phyloP scores from a whole-genome alignment of 2,113 vertebrate genomes.

The Eurypyga helias region DNA sequence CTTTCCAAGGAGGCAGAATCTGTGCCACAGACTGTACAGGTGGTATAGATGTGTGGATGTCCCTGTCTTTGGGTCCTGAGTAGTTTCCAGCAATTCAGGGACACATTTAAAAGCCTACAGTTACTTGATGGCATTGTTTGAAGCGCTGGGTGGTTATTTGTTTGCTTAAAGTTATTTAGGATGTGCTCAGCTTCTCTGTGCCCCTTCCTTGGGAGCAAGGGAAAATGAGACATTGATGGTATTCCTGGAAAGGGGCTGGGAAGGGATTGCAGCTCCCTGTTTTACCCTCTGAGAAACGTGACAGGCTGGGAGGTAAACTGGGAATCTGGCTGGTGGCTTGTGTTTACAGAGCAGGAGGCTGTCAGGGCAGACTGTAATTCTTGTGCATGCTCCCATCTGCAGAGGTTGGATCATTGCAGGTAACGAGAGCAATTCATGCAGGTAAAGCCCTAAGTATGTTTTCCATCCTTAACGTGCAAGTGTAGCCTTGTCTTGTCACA shows the following conservation, averaged over 20 bases:
- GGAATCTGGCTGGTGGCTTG: background rate
- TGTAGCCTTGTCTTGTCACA: background rate
- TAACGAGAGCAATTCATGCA: too few species aligned
- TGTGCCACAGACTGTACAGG: background rate
- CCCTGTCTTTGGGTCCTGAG: background rate
- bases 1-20: background rate
- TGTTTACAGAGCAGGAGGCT: background rate
- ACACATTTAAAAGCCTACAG: accelerated
- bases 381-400: background rate
- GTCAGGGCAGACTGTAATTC: background rate
- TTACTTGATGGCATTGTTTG: background rate
- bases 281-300: background rate
- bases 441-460: background rate
- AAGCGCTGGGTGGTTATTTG: background rate
- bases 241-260: background rate
- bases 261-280: background rate
- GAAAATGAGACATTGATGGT: background rate
- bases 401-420: background rate
- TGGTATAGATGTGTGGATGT: background rate
- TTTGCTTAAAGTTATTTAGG: background rate
- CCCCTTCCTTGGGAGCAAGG: background rate
- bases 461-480: background rate
- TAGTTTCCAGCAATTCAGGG: background rate
- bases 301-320: background rate
- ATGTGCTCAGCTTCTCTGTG: background rate